Evolutionary conservation across 2,113 vertebrate species (phyloP), one percentile per base, ranked within the genome.

Genomic region (Larimichthys polyactis): DNA sequence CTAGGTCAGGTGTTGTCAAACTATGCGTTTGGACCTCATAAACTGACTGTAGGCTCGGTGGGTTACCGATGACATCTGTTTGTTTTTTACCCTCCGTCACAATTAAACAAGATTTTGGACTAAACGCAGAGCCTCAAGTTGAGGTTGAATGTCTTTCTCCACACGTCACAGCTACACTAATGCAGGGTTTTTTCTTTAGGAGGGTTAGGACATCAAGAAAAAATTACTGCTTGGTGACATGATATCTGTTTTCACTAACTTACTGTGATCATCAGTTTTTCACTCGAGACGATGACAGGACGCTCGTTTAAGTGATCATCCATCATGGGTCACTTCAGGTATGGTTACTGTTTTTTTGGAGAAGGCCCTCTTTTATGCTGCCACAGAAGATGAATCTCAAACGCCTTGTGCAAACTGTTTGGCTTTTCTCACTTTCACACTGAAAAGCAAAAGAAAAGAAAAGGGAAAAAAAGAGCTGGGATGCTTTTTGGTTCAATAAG

Each of bases 1-100:
- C n/a, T 69, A 0, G 27, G 75, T 82, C 59, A 43, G 68, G 54
- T 71, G 4, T 81, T 73, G 62, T 78, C 78, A 49, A 48, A 68
- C 36, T 86, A 17, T 0, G 0, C 40, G 17, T 75, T 75, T 70
- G 67, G 43, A 78, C 32, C 51, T 29, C 19, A 10, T 46, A 79
- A 74, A 27, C 15, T 36, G 63, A 58, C 51, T 60, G 72, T 62
- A 51, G 68, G n/a, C 14, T 15, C 29, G n/a, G 29, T 73, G 20
- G 60, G 15, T 32, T 58, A 64, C 46, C 7, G 11, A 16, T 64
- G 19, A 57, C 27, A 29, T 78, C 22, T 5, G 11, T 46, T 46
- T 36, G 49, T 57, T 54, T 4, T 54, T 10, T 2, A 7, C 2
- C 1, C 20, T 17, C 14, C 8, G 1, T 63, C 16, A 55, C 54